Evolutionary conservation across 2,113 vertebrate species (phyloP).

Genomic region (Myiozetetes cayanensis): DNA sequence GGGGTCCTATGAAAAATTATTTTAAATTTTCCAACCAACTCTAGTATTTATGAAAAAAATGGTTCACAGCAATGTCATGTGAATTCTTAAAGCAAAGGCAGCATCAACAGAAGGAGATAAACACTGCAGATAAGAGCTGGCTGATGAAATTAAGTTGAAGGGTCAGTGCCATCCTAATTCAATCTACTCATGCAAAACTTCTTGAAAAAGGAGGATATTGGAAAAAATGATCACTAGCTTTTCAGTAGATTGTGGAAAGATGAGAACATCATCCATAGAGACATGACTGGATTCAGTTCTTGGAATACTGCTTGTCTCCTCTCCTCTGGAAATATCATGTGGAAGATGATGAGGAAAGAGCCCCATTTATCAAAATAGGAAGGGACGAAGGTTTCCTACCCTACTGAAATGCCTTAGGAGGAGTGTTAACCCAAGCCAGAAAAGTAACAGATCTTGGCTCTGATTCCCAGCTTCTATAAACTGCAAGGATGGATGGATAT

Average conservation of each 20-base stretch:
- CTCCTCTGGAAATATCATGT: background rate
- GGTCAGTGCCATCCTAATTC: background rate
- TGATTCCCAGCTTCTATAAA: background rate
- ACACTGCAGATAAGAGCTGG: background rate
- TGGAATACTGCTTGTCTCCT: background rate
- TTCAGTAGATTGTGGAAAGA: background rate
- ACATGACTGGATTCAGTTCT: background rate
- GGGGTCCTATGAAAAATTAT: background rate
- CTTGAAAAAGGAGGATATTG: background rate
- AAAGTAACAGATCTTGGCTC: background rate
- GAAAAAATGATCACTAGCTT: background rate
- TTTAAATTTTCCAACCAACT: background rate
- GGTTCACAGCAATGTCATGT: background rate
- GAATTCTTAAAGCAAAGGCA: background rate
- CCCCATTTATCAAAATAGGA: background rate
- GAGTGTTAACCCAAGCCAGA: background rate
- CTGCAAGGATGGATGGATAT: background rate
- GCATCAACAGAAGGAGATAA: background rate
- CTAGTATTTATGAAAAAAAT: background rate
- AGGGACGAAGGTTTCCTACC: background rate
- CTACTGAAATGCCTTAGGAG: background rate
- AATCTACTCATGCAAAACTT: background rate
- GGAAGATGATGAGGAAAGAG: background rate
- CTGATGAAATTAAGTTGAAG: background rate
- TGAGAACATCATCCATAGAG: background rate